phyloP scores from a whole-genome alignment of 2,888 invertebrate genomes.

The Teleogryllus oceanicus region DNA sequence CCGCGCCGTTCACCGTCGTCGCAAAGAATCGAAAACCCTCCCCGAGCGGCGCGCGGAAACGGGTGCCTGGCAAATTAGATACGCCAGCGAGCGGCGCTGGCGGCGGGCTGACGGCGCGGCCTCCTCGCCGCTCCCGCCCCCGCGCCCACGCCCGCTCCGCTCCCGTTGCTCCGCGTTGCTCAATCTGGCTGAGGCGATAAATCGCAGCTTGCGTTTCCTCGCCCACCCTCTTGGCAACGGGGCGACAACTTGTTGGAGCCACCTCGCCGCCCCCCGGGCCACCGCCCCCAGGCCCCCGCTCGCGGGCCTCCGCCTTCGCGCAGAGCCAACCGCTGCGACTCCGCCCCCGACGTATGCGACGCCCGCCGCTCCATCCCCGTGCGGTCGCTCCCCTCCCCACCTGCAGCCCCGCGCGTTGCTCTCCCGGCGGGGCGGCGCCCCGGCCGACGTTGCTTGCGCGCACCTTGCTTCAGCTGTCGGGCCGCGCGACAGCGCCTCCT shows the following conservation, averaged over 20 bases:
- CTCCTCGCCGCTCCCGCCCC: neutral
- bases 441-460: too few relatives aligned
- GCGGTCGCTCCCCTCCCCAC: too few relatives aligned
- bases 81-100: neutral
- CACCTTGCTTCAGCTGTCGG: too few relatives aligned
- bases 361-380: too few relatives aligned
- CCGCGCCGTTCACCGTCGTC: neutral
- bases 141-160: neutral
- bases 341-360: too few relatives aligned
- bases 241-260: constrained; percentile 6
- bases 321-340: too few relatives aligned
- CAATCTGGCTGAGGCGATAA: constrained; percentile 18
- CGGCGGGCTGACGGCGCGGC: neutral
- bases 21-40: neutral
- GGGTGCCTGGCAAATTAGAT: neutral
- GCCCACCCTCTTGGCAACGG: neutral
- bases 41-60: neutral
- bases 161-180: neutral
- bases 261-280: neutral
- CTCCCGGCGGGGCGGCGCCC: too few relatives aligned
- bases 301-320: neutral
- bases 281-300: neutral
- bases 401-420: too few relatives aligned
- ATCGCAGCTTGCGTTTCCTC: constrained; percentile 1
- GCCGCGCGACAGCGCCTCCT: too few relatives aligned